These are phyloP conservation scores for Chaetodon auriga DNA, from an alignment of 2,113 vertebrate genomes.

Conservation along the genomic window DNA sequence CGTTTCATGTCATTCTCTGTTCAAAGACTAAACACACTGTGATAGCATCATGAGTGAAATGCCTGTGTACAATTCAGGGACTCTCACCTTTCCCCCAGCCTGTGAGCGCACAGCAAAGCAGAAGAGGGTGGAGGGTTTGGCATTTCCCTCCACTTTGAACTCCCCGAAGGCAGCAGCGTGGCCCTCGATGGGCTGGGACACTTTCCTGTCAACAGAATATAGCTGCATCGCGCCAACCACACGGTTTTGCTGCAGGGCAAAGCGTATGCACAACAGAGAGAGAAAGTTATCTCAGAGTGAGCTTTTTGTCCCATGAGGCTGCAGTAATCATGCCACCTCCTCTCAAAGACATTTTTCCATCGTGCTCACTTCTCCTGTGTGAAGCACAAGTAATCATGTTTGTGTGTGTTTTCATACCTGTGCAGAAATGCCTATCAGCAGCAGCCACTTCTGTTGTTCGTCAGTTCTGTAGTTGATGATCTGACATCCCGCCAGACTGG, in stretches of 20 bases:
- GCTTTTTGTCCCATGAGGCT: neutral
- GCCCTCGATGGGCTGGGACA: conserved; percentile 94
- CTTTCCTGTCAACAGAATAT: conserved; percentile 94
- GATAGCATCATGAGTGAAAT: conserved; percentile 14
- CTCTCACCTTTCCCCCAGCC: conserved; percentile 92
- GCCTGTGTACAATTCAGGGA: neutral
- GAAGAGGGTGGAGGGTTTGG: conserved; percentile 91
- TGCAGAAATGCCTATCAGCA: conserved; percentile 93
- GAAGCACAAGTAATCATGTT: conserved; percentile 10
- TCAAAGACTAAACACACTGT: neutral
- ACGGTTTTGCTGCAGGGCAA: conserved; percentile 89
- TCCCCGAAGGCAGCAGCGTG: conserved; percentile 94
- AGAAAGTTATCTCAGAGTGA: neutral
- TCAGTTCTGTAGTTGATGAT: conserved; percentile 95
- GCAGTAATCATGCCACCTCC: neutral
- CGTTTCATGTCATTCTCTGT: neutral
- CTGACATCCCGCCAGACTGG: conserved; percentile 92
- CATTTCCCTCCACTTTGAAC: conserved; percentile 92
- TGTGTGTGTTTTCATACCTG: conserved; percentile 83
- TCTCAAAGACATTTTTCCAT: neutral
- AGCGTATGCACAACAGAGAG: neutral
- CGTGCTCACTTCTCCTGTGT: neutral
- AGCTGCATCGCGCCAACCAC: conserved; percentile 95
- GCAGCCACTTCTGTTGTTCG: conserved; percentile 92
- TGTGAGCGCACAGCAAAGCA: conserved; percentile 93